Base-by-base conservation (phyloP, 2,113 vertebrate species). In the Bostrychus sinensis region DNA sequence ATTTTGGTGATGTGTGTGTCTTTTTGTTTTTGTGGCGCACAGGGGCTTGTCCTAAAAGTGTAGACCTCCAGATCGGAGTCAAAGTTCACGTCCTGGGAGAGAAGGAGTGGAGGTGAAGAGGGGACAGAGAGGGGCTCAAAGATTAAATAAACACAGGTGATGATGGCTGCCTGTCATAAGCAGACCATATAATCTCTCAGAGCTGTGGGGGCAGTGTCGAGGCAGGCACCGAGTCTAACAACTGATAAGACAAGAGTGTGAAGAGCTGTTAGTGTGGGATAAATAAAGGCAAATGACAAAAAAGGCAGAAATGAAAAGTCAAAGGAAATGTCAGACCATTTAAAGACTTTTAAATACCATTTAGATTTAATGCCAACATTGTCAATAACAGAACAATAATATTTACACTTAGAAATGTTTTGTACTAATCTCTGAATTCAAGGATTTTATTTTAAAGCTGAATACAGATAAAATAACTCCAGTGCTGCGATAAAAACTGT, bases 101-200 rank as follows among this genome's bases (percentile, higher is more conserved):
- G 28, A 28, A 39, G 17, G 20, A n/a, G 7, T n/a, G 50, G 71
- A 73, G 56, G 70, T 38, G 45, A 66, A 64, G 30, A 70, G 68
- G 65, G 76, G 73, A 54, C 32, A 34, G 20, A 60, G 65, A 62
- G 55, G 23, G 39, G 23, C 12, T 62, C 30, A 16, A 65, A 60
- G 68, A 78, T 79, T 74, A 79, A 75, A 78, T 69, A 89, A 89
- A 89, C 78, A 85, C 63, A 81, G 67, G 85, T 73, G 81, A 75
- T 82, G 86, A 87, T 16, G 55, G 69, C 72, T 43, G 66, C 55
- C 69, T 62, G 72, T 87, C 86, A 86, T 78, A 83, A 75, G 25
- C 64, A 17, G 19, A 38, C 56, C 22, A 3, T 45, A 66, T 45
- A 56, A 74, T 82, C 75, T 68, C 57, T 57, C 42, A 30, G 42